Conservation (phyloP, 2,888 invertebrate species). For the Oasisia sp. region DNA sequence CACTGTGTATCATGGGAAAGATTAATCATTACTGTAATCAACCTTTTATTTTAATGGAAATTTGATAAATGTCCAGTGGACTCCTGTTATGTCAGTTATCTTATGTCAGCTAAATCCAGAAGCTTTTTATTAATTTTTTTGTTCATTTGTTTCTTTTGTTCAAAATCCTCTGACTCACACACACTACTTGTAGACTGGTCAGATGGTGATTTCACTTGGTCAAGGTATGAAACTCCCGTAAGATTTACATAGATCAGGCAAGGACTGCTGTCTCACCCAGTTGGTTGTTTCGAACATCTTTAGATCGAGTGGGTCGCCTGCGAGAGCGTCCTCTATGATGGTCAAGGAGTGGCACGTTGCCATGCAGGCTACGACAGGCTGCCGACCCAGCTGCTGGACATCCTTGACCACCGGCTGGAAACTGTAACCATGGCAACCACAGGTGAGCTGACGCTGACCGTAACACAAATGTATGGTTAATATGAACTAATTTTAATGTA, state of each 20-base stretch:
- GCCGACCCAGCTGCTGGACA: not conserved
- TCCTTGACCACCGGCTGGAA: conserved; percentile 21
- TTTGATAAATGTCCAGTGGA: no score
- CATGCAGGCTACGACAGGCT: conserved; percentile 59
- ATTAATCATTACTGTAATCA: no score
- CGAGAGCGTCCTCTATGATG: conserved; percentile 63
- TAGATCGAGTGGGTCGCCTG: conserved; percentile 68
- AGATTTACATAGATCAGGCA: not conserved
- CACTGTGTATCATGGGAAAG: no score
- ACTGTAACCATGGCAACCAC: conserved; percentile 17
- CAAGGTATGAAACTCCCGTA: no score
- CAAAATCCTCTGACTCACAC: no score
- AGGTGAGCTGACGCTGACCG: not conserved
- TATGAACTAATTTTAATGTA: not conserved
- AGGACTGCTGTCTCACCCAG: conserved; percentile 58
- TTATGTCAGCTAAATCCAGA: no score
- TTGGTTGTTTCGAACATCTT: conserved; percentile 67
- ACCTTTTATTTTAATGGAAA: no score
- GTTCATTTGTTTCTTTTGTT: no score
- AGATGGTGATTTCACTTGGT: no score
- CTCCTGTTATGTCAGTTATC: no score
- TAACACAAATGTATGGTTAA: not conserved
- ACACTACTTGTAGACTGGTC: no score
- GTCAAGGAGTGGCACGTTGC: conserved; percentile 69
- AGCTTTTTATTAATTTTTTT: no score